Conservation (phyloP, 64 coral and sea anemone genomes). For the Porites lutea region DNA sequence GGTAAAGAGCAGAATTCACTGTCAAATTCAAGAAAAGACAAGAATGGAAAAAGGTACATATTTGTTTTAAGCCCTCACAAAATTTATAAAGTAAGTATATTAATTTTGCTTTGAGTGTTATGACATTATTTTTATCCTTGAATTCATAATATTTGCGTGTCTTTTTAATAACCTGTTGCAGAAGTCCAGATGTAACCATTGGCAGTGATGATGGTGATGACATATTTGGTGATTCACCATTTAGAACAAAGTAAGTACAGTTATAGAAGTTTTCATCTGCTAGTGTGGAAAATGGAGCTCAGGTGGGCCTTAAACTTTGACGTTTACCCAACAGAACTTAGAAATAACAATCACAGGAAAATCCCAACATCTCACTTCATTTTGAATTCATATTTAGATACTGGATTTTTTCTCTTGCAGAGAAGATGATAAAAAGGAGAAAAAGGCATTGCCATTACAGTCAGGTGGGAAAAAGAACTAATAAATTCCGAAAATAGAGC, state of each 20-base stretch:
- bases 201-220: slow-evolving; percentile 93
- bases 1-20: slow-evolving; percentile 42
- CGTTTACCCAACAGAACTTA: too few relatives aligned
- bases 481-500: too few relatives aligned
- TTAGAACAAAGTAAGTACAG: slow-evolving; percentile 47
- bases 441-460: slow-evolving; percentile 31
- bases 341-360: too few relatives aligned
- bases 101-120: too few relatives aligned
- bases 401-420: slow-evolving; percentile 26
- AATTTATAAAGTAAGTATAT: too few relatives aligned
- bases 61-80: background rate
- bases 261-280: too few relatives aligned
- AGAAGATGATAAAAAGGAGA: slow-evolving; percentile 43
- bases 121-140: too few relatives aligned
- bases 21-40: slow-evolving; percentile 63
- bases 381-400: too few relatives aligned
- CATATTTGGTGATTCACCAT: slow-evolving; percentile 83
- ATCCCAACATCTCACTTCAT: too few relatives aligned
- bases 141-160: too few relatives aligned
- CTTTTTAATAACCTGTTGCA: background rate
- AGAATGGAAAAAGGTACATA: slow-evolving; percentile 45
- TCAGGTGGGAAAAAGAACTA: slow-evolving; percentile 8
- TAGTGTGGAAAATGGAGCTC: too few relatives aligned
- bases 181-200: slow-evolving; percentile 92
- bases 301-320: too few relatives aligned